A percentile compares a stretch with the other conserved stretches of the same genome.
phyloP scores from a whole-genome alignment of 37 sponge, comb jelly and placozoan species.

The Oscarella lobularis region DNA sequence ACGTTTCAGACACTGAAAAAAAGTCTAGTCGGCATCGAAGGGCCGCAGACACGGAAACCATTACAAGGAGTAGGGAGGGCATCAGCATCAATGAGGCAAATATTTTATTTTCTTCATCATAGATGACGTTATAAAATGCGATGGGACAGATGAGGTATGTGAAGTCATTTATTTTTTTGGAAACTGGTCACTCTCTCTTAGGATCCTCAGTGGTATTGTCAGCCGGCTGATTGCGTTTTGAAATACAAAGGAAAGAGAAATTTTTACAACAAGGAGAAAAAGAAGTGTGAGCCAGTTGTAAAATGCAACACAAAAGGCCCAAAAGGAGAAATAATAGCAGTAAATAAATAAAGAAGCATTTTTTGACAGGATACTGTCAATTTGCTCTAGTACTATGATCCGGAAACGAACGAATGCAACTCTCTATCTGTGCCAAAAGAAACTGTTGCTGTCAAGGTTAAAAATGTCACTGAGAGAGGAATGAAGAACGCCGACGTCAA shows the following conservation, averaged over 20 bases:
- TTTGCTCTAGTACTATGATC: background rate
- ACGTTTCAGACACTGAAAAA: too few relatives aligned
- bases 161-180: background rate
- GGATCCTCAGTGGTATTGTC: conserved; percentile 66
- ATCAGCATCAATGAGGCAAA: background rate
- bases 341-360: background rate
- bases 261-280: conserved; percentile 51
- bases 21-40: background rate
- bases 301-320: conserved; percentile 51
- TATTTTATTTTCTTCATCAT: background rate
- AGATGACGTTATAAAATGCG: background rate
- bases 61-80: background rate
- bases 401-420: background rate
- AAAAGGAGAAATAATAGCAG: conserved; percentile 26
- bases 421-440: background rate
- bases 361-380: background rate
- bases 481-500: too few relatives aligned
- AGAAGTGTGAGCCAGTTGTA: conserved; percentile 62
- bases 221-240: conserved; percentile 72
- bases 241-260: conserved; percentile 80
- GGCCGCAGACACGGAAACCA: background rate
- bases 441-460: background rate
- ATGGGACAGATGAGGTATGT: background rate
- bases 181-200: background rate
- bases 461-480: too few relatives aligned